phyloP scores from a whole-genome alignment of 1,140 invertebrate species.

The Rhizoglyphus robini region DNA sequence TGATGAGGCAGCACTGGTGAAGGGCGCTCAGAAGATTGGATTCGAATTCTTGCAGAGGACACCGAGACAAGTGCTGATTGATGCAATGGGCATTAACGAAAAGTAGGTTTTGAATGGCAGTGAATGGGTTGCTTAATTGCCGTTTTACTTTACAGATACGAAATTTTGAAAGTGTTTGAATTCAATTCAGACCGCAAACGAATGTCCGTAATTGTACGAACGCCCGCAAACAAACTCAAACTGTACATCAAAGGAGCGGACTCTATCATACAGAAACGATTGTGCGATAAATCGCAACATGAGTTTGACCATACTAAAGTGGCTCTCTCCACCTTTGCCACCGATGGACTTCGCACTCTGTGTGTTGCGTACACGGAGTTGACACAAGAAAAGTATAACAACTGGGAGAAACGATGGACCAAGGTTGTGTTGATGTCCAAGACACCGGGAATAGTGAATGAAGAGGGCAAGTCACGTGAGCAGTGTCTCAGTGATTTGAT shows the following conservation, averaged over 20 bases:
- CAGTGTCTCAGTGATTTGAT: slow-evolving; percentile 19
- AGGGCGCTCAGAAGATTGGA: slow-evolving; percentile 71
- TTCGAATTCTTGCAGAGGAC: slow-evolving; percentile 81
- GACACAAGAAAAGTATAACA: slow-evolving; percentile 49
- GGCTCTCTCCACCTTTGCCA: slow-evolving; percentile 84
- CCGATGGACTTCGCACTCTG: slow-evolving; percentile 57
- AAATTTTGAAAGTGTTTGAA: slow-evolving; percentile 91
- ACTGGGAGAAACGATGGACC: slow-evolving; percentile 20
- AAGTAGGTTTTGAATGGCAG: slow-evolving; percentile 51
- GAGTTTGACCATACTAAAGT: slow-evolving; percentile 51
- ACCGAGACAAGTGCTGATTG: slow-evolving; percentile 60
- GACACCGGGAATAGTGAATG: too few species aligned
- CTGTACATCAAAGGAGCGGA: slow-evolving; percentile 82
- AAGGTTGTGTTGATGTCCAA: slow-evolving; percentile 7
- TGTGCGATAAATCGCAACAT: slow-evolving; percentile 36
- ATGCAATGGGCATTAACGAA: slow-evolving; percentile 46
- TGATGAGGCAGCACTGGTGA: slow-evolving; percentile 80
- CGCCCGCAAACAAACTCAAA: slow-evolving; percentile 61
- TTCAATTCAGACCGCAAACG: slow-evolving; percentile 85
- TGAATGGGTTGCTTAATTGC: background rate
- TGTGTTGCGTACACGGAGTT: slow-evolving; percentile 73
- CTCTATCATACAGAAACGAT: slow-evolving; percentile 58
- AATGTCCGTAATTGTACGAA: slow-evolving; percentile 79
- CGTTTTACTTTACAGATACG: slow-evolving; percentile 34
- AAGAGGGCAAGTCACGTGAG: slow-evolving; percentile 1